Conservation (phyloP, 2,888 invertebrate genomes). For the Aromia moschata region DNA sequence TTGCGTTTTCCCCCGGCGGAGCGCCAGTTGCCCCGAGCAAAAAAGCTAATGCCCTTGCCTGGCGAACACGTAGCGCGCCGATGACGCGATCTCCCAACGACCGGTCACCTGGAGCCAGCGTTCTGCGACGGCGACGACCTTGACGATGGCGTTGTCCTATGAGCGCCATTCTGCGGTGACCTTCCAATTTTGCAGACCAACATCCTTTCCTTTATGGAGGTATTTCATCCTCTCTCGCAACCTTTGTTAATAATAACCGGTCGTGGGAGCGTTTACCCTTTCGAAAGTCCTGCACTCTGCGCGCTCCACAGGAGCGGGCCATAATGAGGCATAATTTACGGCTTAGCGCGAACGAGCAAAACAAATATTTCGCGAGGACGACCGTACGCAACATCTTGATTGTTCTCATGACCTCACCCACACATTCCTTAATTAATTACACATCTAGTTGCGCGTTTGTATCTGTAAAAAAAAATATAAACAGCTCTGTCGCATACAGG, state of each 20-base stretch:
- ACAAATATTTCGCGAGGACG: no score
- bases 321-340: no score
- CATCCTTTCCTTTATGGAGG: constrained; percentile 24
- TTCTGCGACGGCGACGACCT: constrained; percentile 56
- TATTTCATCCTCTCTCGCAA: constrained; percentile 17
- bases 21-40: constrained; percentile 1
- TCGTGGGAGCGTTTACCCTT: neutral
- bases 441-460: no score
- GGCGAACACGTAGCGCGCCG: constrained; percentile 21
- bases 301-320: no score
- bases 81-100: constrained; percentile 38
- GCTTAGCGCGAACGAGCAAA: no score
- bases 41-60: constrained; percentile 23
- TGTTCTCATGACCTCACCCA: no score
- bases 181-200: constrained; percentile 45
- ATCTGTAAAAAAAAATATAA: no score
- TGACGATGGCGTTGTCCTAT: constrained; percentile 58
- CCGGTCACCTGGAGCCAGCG: constrained; percentile 49
- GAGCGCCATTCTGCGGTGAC: constrained; percentile 46
- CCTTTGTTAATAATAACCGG: constrained; percentile 18
- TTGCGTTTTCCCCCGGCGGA: constrained; percentile 3
- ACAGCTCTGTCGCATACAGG: no score
- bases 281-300: no score
- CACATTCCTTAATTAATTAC: no score
- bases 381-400: no score